phyloP scores from a whole-genome alignment of 2,888 invertebrate genomes.

The Parnassius orleans region DNA sequence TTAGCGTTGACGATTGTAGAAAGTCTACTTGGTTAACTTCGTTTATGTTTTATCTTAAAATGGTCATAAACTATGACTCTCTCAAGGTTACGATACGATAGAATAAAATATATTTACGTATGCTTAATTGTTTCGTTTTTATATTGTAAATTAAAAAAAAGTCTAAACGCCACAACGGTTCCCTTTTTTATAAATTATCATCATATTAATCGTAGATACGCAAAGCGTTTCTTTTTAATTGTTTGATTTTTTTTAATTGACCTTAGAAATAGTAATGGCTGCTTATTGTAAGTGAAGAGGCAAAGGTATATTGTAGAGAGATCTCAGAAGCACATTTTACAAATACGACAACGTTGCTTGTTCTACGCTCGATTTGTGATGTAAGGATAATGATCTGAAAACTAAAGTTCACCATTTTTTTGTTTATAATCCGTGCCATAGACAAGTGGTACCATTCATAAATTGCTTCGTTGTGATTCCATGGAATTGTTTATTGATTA shows the following conservation, averaged over 20 bases:
- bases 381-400: conserved; percentile 45
- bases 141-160: conserved; percentile 25
- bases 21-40: too few species aligned
- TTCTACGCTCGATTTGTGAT: conserved; percentile 17
- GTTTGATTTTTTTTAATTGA: conserved; percentile 2
- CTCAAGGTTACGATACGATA: too few species aligned
- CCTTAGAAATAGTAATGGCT: not conserved
- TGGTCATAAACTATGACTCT: too few species aligned
- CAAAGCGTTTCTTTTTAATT: conserved; percentile 59
- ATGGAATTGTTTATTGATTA: conserved; percentile 46
- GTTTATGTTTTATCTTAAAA: too few species aligned
- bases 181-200: too few species aligned
- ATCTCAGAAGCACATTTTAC: conserved; percentile 31
- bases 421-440: conserved; percentile 43
- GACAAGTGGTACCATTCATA: conserved; percentile 37
- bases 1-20: too few species aligned
- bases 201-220: conserved; percentile 40
- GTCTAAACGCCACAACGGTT: too few species aligned
- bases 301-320: conserved; percentile 25
- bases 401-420: conserved; percentile 25
- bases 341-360: conserved; percentile 16
- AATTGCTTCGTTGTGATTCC: conserved; percentile 42
- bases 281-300: conserved; percentile 6
- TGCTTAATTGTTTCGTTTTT: too few species aligned
- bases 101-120: too few species aligned